Evolutionary conservation across 2,888 invertebrate genomes (phyloP).

Genomic region (Caenorhabditis auriculariae): DNA sequence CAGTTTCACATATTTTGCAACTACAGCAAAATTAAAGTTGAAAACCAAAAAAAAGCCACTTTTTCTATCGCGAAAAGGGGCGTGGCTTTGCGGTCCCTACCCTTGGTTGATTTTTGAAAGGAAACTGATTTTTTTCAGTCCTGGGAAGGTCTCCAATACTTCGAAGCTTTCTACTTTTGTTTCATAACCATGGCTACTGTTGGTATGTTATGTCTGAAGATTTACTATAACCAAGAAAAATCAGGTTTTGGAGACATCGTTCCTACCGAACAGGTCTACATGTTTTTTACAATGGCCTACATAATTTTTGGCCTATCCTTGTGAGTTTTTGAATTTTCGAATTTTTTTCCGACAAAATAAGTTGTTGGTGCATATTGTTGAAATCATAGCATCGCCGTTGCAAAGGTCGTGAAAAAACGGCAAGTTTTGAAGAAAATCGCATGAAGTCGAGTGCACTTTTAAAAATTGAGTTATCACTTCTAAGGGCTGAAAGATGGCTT

Average conservation of each 20-base stretch:
- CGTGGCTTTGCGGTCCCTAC: background rate
- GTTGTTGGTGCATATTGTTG: background rate
- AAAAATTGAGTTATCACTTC: background rate
- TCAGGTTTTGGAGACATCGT: slow-evolving; percentile 62
- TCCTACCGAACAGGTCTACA: slow-evolving; percentile 61
- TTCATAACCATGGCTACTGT: slow-evolving; percentile 64
- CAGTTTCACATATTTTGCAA: no score
- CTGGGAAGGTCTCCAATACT: slow-evolving; percentile 59
- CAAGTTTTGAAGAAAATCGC: no score
- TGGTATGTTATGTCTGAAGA: slow-evolving; percentile 29
- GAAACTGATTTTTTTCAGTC: slow-evolving; percentile 21
- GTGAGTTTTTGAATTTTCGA: slow-evolving; percentile 28
- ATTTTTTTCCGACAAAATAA: background rate
- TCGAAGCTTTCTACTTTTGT: slow-evolving; percentile 63
- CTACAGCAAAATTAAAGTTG: no score
- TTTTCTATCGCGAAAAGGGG: no score
- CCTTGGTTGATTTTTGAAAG: background rate
- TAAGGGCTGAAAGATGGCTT: no score
- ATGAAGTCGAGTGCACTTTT: no score
- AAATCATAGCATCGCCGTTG: background rate
- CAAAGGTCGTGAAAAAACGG: no score
- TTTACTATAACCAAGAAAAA: background rate
- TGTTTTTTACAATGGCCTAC: slow-evolving; percentile 63
- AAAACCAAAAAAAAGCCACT: no score
- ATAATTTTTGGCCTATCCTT: slow-evolving; percentile 62